A percentile compares a stretch with the other conserved stretches of the same genome.
phyloP scores from a whole-genome alignment of 2,113 vertebrate species.

The Hyperopisus bebe region DNA sequence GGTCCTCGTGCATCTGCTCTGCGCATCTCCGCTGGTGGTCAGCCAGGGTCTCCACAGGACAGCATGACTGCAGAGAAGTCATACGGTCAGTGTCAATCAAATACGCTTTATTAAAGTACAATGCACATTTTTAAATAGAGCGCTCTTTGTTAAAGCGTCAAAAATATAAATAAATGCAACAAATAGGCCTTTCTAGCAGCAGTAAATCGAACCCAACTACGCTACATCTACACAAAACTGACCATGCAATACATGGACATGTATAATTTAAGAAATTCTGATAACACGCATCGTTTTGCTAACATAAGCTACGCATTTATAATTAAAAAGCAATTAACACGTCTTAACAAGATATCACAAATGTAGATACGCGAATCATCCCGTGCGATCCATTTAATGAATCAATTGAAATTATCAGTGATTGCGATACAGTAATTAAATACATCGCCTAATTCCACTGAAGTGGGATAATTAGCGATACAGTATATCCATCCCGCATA shows the following conservation, averaged over 20 bases:
- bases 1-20: slow-evolving; percentile 6
- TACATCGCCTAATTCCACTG: background rate
- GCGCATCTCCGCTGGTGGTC: slow-evolving; percentile 37
- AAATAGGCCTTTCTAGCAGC: background rate
- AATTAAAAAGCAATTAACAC: background rate
- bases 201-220: background rate
- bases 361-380: background rate
- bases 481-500: background rate
- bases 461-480: background rate
- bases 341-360: background rate
- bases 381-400: background rate
- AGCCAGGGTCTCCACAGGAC: slow-evolving; percentile 76
- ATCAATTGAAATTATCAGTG: background rate
- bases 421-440: background rate
- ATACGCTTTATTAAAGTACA: background rate
- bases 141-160: background rate
- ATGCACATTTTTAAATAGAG: background rate
- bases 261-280: background rate
- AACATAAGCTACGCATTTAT: background rate
- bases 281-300: background rate
- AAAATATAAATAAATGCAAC: background rate
- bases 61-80: slow-evolving; percentile 40
- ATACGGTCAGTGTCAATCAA: slow-evolving; percentile 22
- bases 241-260: background rate
- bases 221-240: background rate